Evolutionary conservation across 92 coral and sea anemone genomes (phyloP).

Genomic region (Phenganax stokvisi): DNA sequence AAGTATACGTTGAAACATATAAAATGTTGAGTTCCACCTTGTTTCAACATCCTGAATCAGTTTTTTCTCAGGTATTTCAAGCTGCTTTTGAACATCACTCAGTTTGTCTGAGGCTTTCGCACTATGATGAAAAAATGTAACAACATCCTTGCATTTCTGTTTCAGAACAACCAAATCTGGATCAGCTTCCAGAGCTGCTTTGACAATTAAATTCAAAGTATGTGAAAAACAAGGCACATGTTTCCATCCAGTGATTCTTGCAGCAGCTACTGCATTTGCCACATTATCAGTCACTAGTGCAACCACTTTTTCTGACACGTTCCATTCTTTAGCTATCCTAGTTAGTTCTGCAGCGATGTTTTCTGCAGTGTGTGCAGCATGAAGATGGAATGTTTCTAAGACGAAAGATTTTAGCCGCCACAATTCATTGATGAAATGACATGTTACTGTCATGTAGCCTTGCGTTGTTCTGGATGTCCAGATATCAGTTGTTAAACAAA

Average conservation of each 20-base stretch:
- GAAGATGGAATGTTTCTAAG: conserved; percentile 36
- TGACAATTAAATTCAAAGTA: conserved; percentile 30
- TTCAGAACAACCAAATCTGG: neutral
- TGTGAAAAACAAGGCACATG: conserved; percentile 38
- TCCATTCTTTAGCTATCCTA: conserved; percentile 35
- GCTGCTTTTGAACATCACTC: neutral
- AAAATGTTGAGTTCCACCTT: conserved; percentile 16
- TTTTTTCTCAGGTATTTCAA: neutral
- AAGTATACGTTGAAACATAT: conserved; percentile 19
- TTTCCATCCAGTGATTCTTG: conserved; percentile 39
- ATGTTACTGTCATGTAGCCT: conserved; percentile 22
- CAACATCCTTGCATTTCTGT: conserved; percentile 18
- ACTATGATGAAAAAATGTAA: conserved; percentile 36
- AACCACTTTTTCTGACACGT: conserved; percentile 33
- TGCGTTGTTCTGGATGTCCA: conserved; percentile 32
- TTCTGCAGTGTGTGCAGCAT: conserved; percentile 29
- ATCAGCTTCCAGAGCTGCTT: conserved; percentile 26
- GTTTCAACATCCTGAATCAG: conserved; percentile 9
- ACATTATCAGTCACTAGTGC: conserved; percentile 44
- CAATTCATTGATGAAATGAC: conserved; percentile 26
- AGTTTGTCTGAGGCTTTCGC: conserved; percentile 42
- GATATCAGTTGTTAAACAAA: conserved; percentile 30
- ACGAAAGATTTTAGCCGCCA: conserved; percentile 41
- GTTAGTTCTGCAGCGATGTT: conserved; percentile 16
- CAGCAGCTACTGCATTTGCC: conserved; percentile 36